A percentile compares a stretch with the other conserved stretches of the same genome.
Conservation (phyloP, 2,113 vertebrate genomes). For the Bos indicus region DNA sequence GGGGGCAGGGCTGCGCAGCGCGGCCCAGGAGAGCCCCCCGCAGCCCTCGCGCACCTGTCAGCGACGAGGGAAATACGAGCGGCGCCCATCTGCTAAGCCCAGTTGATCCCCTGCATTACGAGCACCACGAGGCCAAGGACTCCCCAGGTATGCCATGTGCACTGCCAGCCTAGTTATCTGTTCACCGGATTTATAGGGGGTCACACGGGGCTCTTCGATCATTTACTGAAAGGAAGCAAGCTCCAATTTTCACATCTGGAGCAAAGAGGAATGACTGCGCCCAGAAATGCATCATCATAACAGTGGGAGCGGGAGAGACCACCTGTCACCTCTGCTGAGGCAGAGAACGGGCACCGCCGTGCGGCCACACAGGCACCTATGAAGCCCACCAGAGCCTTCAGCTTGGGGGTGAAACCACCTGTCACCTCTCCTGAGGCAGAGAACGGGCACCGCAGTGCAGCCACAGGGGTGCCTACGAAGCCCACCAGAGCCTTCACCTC, state of each 20-base stretch:
- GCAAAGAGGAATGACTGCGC: background rate
- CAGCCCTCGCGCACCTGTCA: constrained; percentile 50
- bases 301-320: background rate
- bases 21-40: constrained; percentile 62
- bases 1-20: background rate
- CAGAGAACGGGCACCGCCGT: background rate
- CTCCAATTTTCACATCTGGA: constrained; percentile 30
- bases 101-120: constrained; percentile 54
- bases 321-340: background rate
- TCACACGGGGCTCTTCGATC: background rate
- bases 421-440: too few relatives aligned
- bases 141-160: background rate
- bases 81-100: constrained; percentile 72
- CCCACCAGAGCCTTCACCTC: too few relatives aligned
- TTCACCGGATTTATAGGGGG: constrained; percentile 58
- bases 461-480: too few relatives aligned
- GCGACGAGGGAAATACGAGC: constrained; percentile 67
- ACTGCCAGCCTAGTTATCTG: constrained; percentile 57
- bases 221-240: constrained; percentile 45
- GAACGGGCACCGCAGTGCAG: too few relatives aligned
- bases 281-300: constrained; percentile 33
- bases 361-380: background rate
- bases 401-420: background rate
- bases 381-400: background rate
- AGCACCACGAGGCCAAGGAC: constrained; percentile 48